Evolutionary conservation across 2,113 vertebrate genomes (phyloP).

Genomic region (Murina feae): DNA sequence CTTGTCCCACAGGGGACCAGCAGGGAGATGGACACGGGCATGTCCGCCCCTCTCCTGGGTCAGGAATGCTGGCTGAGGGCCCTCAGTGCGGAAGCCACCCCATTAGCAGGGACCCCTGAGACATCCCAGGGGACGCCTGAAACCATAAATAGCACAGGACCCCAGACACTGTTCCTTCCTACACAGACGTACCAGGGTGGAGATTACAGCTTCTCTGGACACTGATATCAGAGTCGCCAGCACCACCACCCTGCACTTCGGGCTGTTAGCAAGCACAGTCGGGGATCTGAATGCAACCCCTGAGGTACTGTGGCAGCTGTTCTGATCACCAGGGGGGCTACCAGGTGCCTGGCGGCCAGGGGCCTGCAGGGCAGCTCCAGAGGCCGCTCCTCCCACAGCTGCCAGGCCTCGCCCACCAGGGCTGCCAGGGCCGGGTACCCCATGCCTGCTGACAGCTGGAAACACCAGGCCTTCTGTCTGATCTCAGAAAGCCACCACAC

Average conservation of each 20-base stretch:
- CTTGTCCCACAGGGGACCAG: neutral
- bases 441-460: neutral
- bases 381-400: neutral
- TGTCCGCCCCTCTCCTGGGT: neutral
- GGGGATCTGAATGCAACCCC: too few relatives aligned
- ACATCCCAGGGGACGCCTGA: neutral
- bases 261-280: neutral
- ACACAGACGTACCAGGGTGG: too few relatives aligned
- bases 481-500: fast-evolving
- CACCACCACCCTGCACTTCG: neutral
- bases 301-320: fast-evolving
- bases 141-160: neutral
- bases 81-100: fast-evolving
- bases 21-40: neutral
- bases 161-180: neutral
- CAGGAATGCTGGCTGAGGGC: neutral
- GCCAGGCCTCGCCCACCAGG: neutral
- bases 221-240: too few relatives aligned
- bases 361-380: neutral
- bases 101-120: neutral
- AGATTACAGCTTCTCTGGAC: neutral
- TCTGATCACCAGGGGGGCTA: neutral
- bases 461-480: neutral
- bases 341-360: neutral
- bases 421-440: fast-evolving